A percentile compares a stretch with the other conserved stretches of the same genome.
These are phyloP conservation scores for Theocolax elegans DNA, from an alignment of 1,140 invertebrate species.

Conservation along the genomic window DNA sequence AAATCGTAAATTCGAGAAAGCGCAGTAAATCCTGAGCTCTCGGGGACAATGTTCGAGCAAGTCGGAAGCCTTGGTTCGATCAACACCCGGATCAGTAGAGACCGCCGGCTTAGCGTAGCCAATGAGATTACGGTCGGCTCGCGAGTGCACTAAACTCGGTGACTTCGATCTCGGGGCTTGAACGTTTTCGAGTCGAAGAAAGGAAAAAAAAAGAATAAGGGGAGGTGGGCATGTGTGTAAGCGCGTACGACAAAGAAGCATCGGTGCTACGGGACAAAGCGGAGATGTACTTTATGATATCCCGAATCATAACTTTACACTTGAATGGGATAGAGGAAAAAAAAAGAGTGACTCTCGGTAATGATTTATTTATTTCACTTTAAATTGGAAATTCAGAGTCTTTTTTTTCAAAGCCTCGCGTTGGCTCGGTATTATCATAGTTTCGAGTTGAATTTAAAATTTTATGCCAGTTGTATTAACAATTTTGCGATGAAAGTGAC, in stretches of 20 bases:
- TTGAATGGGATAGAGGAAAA: constrained; percentile 24
- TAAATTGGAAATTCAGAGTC: constrained; percentile 13
- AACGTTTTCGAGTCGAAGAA: background rate
- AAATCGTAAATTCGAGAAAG: constrained; percentile 56
- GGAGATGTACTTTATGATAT: constrained; percentile 29
- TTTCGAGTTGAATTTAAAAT: too few species aligned
- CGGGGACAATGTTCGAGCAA: constrained; percentile 48
- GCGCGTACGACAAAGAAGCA: constrained; percentile 19
- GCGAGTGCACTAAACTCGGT: constrained; percentile 17
- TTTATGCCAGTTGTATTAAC: too few species aligned
- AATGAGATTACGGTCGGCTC: constrained; percentile 55
- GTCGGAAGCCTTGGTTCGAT: constrained; percentile 51
- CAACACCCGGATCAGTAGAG: constrained; percentile 48
- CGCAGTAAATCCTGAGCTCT: constrained; percentile 51
- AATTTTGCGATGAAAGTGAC: too few species aligned
- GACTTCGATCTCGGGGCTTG: constrained; percentile 13
- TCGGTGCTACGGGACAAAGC: constrained; percentile 10
- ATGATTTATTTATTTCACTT: constrained; percentile 38
- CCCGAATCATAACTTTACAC: constrained; percentile 24
- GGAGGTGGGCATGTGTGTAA: background rate
- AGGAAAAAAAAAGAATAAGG: background rate
- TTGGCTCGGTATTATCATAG: too few species aligned
- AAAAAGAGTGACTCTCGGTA: background rate
- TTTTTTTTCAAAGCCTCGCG: background rate
- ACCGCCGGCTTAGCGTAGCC: constrained; percentile 53